Evolutionary conservation across 2,113 vertebrate species (phyloP).

Genomic region (Etia nguti): DNA sequence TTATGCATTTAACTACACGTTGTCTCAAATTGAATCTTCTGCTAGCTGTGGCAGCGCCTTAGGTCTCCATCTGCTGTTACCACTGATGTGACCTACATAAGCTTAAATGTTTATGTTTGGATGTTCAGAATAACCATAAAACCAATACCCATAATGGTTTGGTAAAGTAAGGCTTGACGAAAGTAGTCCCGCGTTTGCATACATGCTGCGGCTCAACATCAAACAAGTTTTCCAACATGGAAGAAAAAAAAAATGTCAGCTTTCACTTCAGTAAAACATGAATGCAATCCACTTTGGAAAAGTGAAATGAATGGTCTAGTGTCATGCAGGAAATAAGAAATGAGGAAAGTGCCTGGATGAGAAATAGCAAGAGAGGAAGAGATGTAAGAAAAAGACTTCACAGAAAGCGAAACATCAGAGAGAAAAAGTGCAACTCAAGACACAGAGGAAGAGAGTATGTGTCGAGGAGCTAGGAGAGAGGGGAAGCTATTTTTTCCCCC

Average conservation of each 20-base stretch:
- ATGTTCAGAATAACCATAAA: neutral
- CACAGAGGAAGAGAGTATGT: neutral
- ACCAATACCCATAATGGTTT: neutral
- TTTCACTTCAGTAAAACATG: neutral
- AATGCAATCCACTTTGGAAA: neutral
- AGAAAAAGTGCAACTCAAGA: neutral
- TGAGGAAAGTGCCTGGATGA: neutral
- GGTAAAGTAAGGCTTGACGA: neutral
- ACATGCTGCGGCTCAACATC: neutral
- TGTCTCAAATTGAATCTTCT: neutral
- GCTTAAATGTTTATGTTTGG: neutral
- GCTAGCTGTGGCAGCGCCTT: neutral
- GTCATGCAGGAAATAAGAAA: neutral
- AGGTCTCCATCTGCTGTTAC: neutral
- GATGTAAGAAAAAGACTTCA: slow-evolving; percentile 1
- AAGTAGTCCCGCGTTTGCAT: neutral
- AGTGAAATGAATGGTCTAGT: neutral
- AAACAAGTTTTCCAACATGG: neutral
- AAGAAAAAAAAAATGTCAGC: neutral
- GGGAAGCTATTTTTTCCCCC: neutral
- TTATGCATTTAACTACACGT: neutral
- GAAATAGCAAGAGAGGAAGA: neutral
- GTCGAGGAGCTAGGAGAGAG: neutral
- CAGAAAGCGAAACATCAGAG: neutral
- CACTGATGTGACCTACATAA: neutral